Percentiles rank a stretch among this genome's conserved stretches.
phyloP scores from a whole-genome alignment of 2,888 invertebrate genomes.

The Gisinianus flammeolus region DNA sequence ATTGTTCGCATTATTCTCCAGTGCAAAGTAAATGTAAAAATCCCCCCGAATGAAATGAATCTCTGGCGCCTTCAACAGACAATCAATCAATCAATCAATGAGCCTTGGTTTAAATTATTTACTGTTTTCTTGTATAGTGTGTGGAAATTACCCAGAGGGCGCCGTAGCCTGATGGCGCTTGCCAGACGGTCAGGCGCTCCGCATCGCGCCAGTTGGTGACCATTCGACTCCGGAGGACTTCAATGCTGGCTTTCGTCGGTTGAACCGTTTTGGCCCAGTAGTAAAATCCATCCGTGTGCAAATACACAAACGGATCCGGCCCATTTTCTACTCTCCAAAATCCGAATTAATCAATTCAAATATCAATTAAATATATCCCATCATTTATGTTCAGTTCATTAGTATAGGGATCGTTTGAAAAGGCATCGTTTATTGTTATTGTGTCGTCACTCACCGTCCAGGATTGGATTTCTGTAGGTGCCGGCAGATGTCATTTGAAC shows the following conservation, averaged over 20 bases:
- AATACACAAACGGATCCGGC: slow-evolving; percentile 34
- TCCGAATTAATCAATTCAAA: no score
- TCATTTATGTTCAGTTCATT: no score
- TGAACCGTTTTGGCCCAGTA: slow-evolving; percentile 26
- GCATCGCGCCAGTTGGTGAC: slow-evolving; percentile 38
- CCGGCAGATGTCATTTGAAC: background rate
- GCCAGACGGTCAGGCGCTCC: slow-evolving; percentile 8
- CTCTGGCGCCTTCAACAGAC: slow-evolving; percentile 36
- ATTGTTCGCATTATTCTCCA: slow-evolving; percentile 25
- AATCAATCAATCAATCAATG: background rate
- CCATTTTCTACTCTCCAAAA: no score
- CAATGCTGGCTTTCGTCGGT: background rate
- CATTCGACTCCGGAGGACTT: background rate
- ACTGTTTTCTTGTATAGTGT: no score
- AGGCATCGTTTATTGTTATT: no score
- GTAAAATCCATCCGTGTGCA: slow-evolving; percentile 36
- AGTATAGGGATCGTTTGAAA: no score
- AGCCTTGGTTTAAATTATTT: background rate
- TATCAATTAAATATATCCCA: no score
- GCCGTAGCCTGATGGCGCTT: background rate
- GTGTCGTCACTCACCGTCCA: no score
- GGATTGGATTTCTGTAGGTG: slow-evolving; percentile 37
- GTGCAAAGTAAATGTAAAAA: slow-evolving; percentile 40
- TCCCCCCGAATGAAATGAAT: slow-evolving; percentile 35
- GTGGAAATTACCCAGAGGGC: background rate